These are phyloP conservation scores for Lutjanus argentimaculatus DNA, from an alignment of 2,797 vertebrate genomes.

Conservation along the genomic window DNA sequence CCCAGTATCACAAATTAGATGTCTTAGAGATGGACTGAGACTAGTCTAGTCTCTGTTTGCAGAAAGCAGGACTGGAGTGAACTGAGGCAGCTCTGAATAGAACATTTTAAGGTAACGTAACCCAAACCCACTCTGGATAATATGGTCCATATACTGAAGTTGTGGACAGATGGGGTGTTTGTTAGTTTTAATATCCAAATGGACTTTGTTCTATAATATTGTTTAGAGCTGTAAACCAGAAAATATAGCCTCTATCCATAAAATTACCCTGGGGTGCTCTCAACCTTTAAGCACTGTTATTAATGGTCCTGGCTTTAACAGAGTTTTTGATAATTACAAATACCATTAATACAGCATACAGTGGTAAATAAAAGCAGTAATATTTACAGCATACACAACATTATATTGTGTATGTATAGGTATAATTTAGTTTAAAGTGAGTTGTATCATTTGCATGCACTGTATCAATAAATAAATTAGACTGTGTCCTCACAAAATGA, in stretches of 20 bases:
- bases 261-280: slow-evolving; percentile 9
- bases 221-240: slow-evolving; percentile 16
- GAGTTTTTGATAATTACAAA: slow-evolving; percentile 25
- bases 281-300: background rate
- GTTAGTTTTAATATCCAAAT: slow-evolving; percentile 37
- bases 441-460: slow-evolving; percentile 6
- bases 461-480: slow-evolving; percentile 21
- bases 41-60: background rate
- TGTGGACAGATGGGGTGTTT: slow-evolving; percentile 29
- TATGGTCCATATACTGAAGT: background rate
- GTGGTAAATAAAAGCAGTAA: background rate
- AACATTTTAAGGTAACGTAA: slow-evolving; percentile 2
- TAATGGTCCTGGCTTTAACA: background rate
- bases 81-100: slow-evolving; percentile 2
- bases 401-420: too few species aligned
- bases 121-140: background rate
- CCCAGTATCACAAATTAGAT: background rate
- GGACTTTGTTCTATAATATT: slow-evolving; percentile 8
- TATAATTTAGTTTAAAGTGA: slow-evolving; percentile 6
- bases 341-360: background rate
- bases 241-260: slow-evolving; percentile 16
- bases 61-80: background rate
- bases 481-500: background rate
- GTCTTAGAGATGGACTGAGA: background rate
- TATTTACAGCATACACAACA: background rate